phyloP scores from a whole-genome alignment of 2,888 invertebrate genomes.

The Cacoxenus indagator region DNA sequence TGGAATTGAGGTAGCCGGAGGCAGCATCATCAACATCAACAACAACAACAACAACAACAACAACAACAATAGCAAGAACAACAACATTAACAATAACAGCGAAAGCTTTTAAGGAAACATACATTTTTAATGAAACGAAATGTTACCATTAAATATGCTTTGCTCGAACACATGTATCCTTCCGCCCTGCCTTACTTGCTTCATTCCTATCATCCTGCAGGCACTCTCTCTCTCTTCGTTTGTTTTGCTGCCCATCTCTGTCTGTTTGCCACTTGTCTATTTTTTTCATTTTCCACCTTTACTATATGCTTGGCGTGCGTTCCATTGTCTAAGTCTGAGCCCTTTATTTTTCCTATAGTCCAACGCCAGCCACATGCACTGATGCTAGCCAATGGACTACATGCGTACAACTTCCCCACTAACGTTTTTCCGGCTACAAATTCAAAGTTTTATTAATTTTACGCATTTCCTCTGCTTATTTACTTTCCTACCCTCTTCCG shows the following conservation, averaged over 20 bases:
- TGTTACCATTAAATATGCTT: constrained; percentile 59
- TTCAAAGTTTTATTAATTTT: constrained; percentile 63
- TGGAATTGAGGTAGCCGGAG: no score
- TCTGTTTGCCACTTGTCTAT: no score
- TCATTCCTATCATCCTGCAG: not conserved
- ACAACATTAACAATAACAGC: constrained; percentile 37
- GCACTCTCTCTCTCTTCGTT: not conserved
- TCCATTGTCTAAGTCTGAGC: no score
- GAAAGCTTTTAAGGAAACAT: constrained; percentile 61
- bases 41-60: no score
- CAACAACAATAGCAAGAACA: constrained; percentile 26
- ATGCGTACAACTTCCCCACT: no score
- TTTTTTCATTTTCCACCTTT: no score
- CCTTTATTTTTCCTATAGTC: no score
- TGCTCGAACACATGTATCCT: constrained; percentile 5
- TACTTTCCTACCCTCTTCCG: not conserved
- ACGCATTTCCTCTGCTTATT: constrained; percentile 27
- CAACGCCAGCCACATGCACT: no score
- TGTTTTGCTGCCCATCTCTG: no score
- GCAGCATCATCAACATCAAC: no score
- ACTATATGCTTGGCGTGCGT: no score
- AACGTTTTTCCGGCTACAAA: constrained; percentile 39
- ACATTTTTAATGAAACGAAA: constrained; percentile 63
- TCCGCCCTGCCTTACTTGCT: not conserved
- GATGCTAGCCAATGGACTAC: no score